Evolutionary conservation across 92 coral and sea anemone genomes (phyloP).

Genomic region (Phymanthus crucifer): DNA sequence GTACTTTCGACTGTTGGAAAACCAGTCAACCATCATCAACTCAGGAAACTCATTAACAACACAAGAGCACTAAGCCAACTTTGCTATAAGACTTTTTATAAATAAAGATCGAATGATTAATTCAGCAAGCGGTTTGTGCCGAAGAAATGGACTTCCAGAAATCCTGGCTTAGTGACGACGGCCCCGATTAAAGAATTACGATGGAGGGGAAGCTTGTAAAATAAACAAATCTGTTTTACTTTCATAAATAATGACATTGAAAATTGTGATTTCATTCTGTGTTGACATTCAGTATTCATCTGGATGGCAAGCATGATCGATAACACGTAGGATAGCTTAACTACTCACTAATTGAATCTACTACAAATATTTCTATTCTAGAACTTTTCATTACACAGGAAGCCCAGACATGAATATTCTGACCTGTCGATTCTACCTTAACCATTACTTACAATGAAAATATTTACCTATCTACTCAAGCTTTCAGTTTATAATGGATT

Average conservation of each 20-base stretch:
- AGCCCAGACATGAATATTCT: neutral
- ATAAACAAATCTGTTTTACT: neutral
- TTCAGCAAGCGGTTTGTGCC: too few relatives aligned
- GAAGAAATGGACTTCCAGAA: too few relatives aligned
- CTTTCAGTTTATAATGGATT: too few relatives aligned
- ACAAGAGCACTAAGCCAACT: neutral
- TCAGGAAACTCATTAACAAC: constrained; percentile 4
- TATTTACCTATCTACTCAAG: too few relatives aligned
- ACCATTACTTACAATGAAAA: too few relatives aligned
- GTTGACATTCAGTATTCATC: neutral
- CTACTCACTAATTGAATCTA: neutral
- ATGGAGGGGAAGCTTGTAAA: neutral
- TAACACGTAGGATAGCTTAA: neutral
- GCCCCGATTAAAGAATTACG: neutral
- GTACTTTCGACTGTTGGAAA: constrained; percentile 2
- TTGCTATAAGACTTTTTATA: neutral
- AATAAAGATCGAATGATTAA: too few relatives aligned
- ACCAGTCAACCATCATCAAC: neutral
- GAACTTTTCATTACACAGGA: neutral
- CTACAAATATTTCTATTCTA: neutral
- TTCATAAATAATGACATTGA: neutral
- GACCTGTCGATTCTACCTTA: too few relatives aligned
- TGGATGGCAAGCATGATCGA: neutral
- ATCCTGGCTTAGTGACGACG: too few relatives aligned
- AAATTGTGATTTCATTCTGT: neutral